Evolutionary conservation across 2,888 invertebrate genomes (phyloP), one percentile per base, ranked within the genome.

Genomic region (Papilio protenor): DNA sequence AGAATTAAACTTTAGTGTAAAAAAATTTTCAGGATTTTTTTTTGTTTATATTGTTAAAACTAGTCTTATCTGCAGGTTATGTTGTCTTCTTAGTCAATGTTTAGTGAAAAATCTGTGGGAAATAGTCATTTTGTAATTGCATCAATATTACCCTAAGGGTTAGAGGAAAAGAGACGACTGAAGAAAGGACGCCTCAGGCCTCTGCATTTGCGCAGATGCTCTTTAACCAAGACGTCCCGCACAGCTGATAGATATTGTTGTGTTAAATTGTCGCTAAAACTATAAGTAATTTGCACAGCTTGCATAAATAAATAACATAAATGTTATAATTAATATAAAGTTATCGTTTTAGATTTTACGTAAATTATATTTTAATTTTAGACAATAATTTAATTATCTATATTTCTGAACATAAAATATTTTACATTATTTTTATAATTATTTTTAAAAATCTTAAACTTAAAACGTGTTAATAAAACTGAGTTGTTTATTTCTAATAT

Each of bases 141-240:
- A 33, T 72, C 40, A 52, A 76, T 72, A 71, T 3, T 59, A 61
- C 18, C 12, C 52, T 52, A 69, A 61, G 47, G 33, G 14, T 71
- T 33, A 40, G 70, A 52, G 57, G 69, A 71, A 74, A 70, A 74
- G 55, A 61, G 70, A 77, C 33, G 52, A 45, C 69, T 66, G 40
- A 18, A 71, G 76, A 8, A 72, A 61, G 59, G 64, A 52, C 49
- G 45, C 33, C 18, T 12, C 14, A 6, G 40, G 77, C 59, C 45
- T 71, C 61, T 78, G 74, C 77, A 77, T 77, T 74, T 74, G 75
- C 78, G 78, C 75, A 75, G 71, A 75, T 75, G 27, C 55, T 75
- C 14, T n/a, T 71, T 40, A 23, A 40, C 40, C 75, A 71, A 70
- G 40, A 70, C 49, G 33, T 47, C 11, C 71, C 55, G 59, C 57